These are phyloP conservation scores for Clivina fossor DNA, from an alignment of 2,888 invertebrate genomes.

Conservation along the genomic window DNA sequence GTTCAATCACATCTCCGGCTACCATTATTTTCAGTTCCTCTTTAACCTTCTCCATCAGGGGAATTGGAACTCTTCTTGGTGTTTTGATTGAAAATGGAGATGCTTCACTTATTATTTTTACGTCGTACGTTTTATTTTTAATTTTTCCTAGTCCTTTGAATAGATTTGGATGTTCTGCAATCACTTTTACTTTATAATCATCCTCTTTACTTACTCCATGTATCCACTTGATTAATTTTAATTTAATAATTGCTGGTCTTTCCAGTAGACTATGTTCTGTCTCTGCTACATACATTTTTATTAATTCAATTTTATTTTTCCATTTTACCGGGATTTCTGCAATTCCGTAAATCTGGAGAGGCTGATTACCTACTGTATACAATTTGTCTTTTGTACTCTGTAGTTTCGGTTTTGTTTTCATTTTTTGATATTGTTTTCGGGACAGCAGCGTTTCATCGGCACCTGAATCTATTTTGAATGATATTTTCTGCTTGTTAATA, in stretches of 20 bases:
- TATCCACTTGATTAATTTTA: constrained; percentile 26
- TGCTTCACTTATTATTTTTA: constrained; percentile 41
- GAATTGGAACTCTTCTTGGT: constrained; percentile 45
- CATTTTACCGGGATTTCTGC: background rate
- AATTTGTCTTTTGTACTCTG: background rate
- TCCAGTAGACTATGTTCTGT: constrained; percentile 35
- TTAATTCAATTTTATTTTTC: background rate
- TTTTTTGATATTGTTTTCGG: constrained; percentile 3
- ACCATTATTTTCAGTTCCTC: constrained; percentile 44
- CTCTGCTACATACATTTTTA: constrained; percentile 22
- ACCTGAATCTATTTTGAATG: constrained; percentile 33
- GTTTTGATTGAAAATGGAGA: constrained; percentile 42
- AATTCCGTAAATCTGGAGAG: constrained; percentile 4
- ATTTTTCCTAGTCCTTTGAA: constrained; percentile 39
- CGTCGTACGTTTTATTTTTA: constrained; percentile 38
- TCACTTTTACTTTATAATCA: background rate
- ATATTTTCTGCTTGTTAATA: constrained; percentile 2
- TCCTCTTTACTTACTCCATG: background rate
- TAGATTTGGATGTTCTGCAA: constrained; percentile 15
- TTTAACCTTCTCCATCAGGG: constrained; percentile 44
- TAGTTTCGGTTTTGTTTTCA: constrained; percentile 5
- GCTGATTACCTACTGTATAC: constrained; percentile 10
- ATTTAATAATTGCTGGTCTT: constrained; percentile 30
- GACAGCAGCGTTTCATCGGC: constrained; percentile 27
- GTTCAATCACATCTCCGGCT: constrained; percentile 42